Conservation (phyloP, 2,888 invertebrate genomes). For the Merodon equestris region DNA sequence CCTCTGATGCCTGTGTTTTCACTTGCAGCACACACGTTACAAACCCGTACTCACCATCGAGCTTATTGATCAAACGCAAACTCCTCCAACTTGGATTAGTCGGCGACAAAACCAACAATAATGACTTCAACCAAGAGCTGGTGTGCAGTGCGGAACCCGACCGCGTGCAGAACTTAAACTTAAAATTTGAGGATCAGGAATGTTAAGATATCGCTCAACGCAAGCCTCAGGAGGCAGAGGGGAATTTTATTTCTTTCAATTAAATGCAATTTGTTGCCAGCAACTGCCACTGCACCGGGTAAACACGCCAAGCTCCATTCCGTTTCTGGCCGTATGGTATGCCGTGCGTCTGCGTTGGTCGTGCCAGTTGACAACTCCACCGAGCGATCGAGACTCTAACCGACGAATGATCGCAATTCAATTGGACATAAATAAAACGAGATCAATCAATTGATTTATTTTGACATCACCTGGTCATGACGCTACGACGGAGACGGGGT, state of each 20-base stretch:
- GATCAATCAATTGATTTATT: conserved; percentile 80
- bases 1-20: too few relatives aligned
- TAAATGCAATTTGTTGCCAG: conserved; percentile 67
- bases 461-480: conserved; percentile 73
- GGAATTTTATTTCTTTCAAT: conserved; percentile 57
- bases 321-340: conserved; percentile 14
- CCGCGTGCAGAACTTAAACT: conserved; percentile 53
- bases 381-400: conserved; percentile 43
- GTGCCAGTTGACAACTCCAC: conserved; percentile 59
- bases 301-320: neutral
- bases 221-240: neutral
- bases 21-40: conserved; percentile 26
- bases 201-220: conserved; percentile 48
- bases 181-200: conserved; percentile 56
- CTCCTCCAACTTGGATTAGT: conserved; percentile 46
- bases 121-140: too few relatives aligned
- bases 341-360: conserved; percentile 23
- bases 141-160: too few relatives aligned
- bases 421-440: conserved; percentile 80
- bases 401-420: conserved; percentile 69
- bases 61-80: conserved; percentile 44
- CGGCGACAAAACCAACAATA: conserved; percentile 1
- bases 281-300: conserved; percentile 36
- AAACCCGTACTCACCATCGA: conserved; percentile 8
- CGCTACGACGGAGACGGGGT: conserved; percentile 2